These are phyloP conservation scores for Melanogrammus aeglefinus DNA, from an alignment of 2,797 vertebrate genomes.

Conservation along the genomic window DNA sequence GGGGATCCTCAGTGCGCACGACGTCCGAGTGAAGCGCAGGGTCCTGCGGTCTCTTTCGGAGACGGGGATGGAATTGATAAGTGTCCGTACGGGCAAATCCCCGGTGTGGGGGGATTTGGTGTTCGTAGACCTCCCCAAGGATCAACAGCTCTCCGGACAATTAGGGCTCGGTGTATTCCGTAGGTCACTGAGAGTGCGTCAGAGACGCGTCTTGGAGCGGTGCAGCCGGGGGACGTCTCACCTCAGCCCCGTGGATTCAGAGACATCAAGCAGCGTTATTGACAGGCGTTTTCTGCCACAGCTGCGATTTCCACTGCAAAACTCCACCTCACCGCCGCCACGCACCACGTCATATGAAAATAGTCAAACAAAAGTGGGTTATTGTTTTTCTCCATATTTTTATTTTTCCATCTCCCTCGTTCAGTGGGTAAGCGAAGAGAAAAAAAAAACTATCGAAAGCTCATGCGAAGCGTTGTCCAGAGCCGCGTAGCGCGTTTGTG, in stretches of 20 bases:
- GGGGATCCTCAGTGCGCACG: conserved; percentile 33
- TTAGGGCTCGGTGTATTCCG: conserved; percentile 40
- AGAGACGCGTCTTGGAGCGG: conserved; percentile 46
- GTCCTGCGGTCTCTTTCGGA: conserved; percentile 11
- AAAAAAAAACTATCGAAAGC: neutral
- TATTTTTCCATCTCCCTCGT: neutral
- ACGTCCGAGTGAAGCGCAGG: conserved; percentile 34
- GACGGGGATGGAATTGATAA: conserved; percentile 50
- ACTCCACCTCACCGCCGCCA: neutral
- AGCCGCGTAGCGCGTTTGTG: neutral
- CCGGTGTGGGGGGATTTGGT: neutral
- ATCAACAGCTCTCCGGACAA: conserved; percentile 44
- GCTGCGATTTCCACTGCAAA: neutral
- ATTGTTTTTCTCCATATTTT: neutral
- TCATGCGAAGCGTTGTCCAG: neutral
- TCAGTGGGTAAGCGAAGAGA: neutral
- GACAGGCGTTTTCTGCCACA: neutral
- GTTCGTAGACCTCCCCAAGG: conserved; percentile 64
- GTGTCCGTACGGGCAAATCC: conserved; percentile 20
- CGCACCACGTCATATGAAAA: neutral
- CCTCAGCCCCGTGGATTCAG: conserved; percentile 20
- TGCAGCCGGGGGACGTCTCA: conserved; percentile 31
- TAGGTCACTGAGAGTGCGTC: conserved; percentile 50
- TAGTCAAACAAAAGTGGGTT: neutral
- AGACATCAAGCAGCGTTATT: neutral